Percentiles rank a stretch among this genome's conserved stretches.
phyloP scores from a whole-genome alignment of 2,888 invertebrate species.

The Acrocyrtus sp. region DNA sequence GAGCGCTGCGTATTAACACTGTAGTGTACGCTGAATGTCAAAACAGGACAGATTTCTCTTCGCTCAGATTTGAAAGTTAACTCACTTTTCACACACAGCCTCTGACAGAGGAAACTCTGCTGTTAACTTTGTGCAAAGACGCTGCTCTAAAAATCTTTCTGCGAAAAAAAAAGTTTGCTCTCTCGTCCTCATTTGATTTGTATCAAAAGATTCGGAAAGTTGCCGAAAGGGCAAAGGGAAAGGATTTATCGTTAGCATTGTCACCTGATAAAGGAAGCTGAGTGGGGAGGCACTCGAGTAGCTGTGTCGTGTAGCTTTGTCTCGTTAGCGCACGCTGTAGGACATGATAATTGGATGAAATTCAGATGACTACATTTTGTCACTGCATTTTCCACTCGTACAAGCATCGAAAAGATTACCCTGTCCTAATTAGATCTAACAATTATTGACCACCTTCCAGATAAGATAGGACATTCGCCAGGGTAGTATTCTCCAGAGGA shows the following conservation, averaged over 20 bases:
- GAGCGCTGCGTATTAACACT: not conserved
- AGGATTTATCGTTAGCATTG: not conserved
- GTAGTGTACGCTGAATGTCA: not conserved
- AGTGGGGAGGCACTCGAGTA: not conserved
- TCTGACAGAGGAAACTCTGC: no score
- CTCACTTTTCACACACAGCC: not conserved
- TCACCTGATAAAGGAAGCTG: not conserved
- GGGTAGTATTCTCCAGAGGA: not conserved
- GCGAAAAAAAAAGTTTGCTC: no score
- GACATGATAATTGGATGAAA: not conserved
- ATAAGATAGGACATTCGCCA: not conserved
- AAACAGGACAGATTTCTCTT: not conserved
- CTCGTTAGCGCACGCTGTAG: no score
- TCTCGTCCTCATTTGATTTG: not conserved
- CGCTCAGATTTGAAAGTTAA: not conserved
- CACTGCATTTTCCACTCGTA: not conserved
- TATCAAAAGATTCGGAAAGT: not conserved
- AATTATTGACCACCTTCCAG: not conserved
- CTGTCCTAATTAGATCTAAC: not conserved
- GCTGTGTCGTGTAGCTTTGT: no score
- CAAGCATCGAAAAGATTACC: not conserved
- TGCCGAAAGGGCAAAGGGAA: no score
- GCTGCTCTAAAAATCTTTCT: no score
- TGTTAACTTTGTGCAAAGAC: no score
- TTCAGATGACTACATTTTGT: not conserved